phyloP scores from a whole-genome alignment of 2,888 invertebrate genomes.

The Phorcus lineatus region DNA sequence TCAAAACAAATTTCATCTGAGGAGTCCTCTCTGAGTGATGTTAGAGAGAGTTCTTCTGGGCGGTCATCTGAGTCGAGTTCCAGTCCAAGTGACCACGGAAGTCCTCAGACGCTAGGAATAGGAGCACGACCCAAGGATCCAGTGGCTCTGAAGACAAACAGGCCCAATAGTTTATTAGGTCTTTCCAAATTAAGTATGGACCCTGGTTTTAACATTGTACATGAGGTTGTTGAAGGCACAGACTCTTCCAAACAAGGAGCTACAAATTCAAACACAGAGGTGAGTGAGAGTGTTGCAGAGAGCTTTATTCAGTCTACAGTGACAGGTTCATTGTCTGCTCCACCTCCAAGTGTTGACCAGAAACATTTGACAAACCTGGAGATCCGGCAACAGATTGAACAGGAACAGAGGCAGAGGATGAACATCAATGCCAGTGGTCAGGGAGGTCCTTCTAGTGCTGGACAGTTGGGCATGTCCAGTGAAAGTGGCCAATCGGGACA shows the following conservation, averaged over 20 bases:
- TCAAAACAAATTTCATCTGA: neutral
- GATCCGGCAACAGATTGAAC: slow-evolving; percentile 21
- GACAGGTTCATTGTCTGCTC: neutral
- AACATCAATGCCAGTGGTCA: neutral
- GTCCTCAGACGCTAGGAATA: slow-evolving; percentile 34
- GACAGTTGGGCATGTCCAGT: too few species aligned
- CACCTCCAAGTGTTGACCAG: slow-evolving; percentile 10
- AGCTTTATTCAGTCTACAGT: neutral
- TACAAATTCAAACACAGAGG: too few species aligned
- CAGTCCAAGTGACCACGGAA: neutral
- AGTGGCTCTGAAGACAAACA: slow-evolving; percentile 49
- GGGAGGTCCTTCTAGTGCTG: too few species aligned
- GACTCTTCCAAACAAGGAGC: neutral
- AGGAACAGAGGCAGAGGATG: slow-evolving; percentile 22
- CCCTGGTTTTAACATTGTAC: slow-evolving; percentile 34
- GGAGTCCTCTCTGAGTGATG: neutral
- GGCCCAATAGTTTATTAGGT: slow-evolving; percentile 65
- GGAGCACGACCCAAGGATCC: slow-evolving; percentile 66
- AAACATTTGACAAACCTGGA: slow-evolving; percentile 39
- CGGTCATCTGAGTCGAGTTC: neutral
- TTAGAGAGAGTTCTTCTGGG: neutral
- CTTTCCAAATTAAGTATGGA: slow-evolving; percentile 60
- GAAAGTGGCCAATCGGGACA: too few species aligned
- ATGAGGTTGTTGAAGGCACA: slow-evolving; percentile 2
- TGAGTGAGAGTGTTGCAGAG: neutral